These are phyloP conservation scores for Lutraria lutraria DNA, from an alignment of 2,888 invertebrate genomes.

Conservation along the genomic window DNA sequence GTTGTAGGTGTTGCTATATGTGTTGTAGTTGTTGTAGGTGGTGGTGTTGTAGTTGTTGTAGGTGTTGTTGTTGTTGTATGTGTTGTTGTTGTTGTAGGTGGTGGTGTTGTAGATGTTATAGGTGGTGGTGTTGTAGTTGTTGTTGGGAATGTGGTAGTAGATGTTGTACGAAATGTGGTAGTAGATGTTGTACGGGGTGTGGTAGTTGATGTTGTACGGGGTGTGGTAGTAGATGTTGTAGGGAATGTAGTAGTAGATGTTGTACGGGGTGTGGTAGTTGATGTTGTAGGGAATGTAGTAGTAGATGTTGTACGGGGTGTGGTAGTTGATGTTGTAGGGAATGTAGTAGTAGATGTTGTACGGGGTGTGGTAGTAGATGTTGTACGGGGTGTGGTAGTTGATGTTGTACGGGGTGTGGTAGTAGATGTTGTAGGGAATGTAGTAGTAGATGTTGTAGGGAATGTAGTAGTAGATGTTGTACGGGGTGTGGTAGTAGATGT, in stretches of 20 bases:
- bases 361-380: background rate
- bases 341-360: background rate
- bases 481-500: background rate
- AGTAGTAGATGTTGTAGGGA: background rate
- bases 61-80: constrained; percentile 3
- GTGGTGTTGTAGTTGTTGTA: background rate
- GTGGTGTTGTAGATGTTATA: background rate
- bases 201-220: background rate
- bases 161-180: constrained; percentile 8
- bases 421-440: background rate
- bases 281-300: background rate
- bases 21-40: background rate
- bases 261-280: no score
- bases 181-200: constrained; percentile 16
- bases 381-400: background rate
- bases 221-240: background rate
- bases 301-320: constrained; percentile 6
- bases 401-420: background rate
- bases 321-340: constrained; percentile 1
- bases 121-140: background rate
- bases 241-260: background rate
- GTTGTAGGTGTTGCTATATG: background rate
- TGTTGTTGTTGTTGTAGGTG: constrained; percentile 30
- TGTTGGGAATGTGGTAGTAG: constrained; percentile 4
- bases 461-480: background rate